These are phyloP conservation scores for Drosophila merina DNA, from an alignment of 2,888 invertebrate species.

Conservation along the genomic window DNA sequence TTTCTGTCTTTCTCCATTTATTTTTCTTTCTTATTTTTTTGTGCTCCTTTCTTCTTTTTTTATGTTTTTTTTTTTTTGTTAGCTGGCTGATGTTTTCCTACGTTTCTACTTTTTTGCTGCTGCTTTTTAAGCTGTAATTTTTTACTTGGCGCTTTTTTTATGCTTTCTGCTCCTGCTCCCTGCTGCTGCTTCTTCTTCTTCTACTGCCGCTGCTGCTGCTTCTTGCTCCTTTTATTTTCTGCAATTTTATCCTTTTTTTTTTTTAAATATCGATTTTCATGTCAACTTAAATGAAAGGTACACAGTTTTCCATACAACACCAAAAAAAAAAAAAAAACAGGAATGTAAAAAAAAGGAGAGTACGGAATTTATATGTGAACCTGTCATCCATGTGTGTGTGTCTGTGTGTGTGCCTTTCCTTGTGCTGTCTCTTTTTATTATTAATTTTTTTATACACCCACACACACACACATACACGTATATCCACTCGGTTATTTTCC, in stretches of 20 bases:
- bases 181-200: slow-evolving; percentile 25
- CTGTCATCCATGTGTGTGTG: slow-evolving; percentile 22
- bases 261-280: slow-evolving; percentile 79
- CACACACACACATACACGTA: slow-evolving; percentile 17
- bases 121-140: slow-evolving; percentile 78
- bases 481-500: slow-evolving; percentile 28
- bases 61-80: slow-evolving; percentile 40
- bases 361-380: slow-evolving; percentile 49
- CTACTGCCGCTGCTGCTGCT: not conserved
- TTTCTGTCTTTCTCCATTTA: slow-evolving; percentile 71
- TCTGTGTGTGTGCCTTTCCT: slow-evolving; percentile 16
- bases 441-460: slow-evolving; percentile 40
- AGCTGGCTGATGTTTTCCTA: slow-evolving; percentile 43
- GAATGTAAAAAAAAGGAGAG: slow-evolving; percentile 48
- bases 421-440: slow-evolving; percentile 44
- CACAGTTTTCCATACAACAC: slow-evolving; percentile 69
- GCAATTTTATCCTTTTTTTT: slow-evolving; percentile 74
- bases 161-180: slow-evolving; percentile 47
- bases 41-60: slow-evolving; percentile 63
- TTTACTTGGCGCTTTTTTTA: slow-evolving; percentile 73
- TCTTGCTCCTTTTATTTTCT: slow-evolving; percentile 35
- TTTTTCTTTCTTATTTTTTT: slow-evolving; percentile 52
- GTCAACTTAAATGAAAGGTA: slow-evolving; percentile 80
- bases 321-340: slow-evolving; percentile 22
- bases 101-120: slow-evolving; percentile 24